Evolutionary conservation across 2,113 vertebrate genomes (phyloP), one percentile per base, ranked within the genome.

Genomic region (Oncorhynchus masou): DNA sequence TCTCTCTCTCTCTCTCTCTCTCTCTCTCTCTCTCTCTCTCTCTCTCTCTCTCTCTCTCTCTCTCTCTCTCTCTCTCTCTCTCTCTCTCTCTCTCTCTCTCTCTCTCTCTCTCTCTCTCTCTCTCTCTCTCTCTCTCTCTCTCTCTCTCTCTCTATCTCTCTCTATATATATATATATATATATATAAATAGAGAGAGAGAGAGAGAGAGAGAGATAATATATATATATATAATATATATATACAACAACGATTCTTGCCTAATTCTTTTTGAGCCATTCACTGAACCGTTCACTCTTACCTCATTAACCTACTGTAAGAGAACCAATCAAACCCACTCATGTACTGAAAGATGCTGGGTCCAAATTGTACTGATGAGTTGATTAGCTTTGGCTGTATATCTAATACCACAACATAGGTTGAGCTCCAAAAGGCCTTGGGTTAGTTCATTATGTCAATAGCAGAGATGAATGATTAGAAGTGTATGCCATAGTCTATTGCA

Each of bases 41-140:
- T 27, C n/a, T 16, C 22, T 16, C 12, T 64, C 3, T 64, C 16
- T 16, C 48, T 12, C 48, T 51, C n/a, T 62, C 5, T 62, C 5
- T 9, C 2, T 9, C 6, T 64, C 0, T 7, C 0, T 6, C 0
- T 34, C 0, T 27, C n/a, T 16, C 22, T 16, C 12, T 64, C 3
- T 64, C 16, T 16, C 48, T 12, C 48, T 51, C n/a, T 62, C 5
- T 62, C 5, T 9, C 2, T 9, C 6, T 64, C 0, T 7, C 0
- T 6, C 0, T 34, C 0, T 27, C 22, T 16, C 12, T 64, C 3
- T 64, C 16, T 16, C 48, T 12, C 48, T 51, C n/a, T 62, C 5
- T 62, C 5, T 9, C 2, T 9, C 6, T 64, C 0, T 7, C 0
- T 6, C 0, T 16, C 22, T 16, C 12, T 64, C 3, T 64, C 16